Evolutionary conservation across 2,888 invertebrate species (phyloP).

Genomic region (Epinotia demarniana): DNA sequence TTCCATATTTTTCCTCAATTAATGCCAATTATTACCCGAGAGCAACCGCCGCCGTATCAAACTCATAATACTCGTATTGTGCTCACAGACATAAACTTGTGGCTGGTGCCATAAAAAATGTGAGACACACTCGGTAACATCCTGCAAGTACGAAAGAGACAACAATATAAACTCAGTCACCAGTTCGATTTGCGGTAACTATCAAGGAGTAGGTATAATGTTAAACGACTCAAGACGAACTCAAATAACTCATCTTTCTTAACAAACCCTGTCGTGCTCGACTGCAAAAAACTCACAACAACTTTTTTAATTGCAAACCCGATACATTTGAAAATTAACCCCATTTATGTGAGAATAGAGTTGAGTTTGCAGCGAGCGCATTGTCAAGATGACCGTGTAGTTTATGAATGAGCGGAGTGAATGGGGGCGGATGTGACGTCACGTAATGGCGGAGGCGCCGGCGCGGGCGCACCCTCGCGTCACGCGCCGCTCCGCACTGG

Average conservation of each 20-base stretch:
- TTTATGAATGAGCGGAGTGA: slow-evolving; percentile 76
- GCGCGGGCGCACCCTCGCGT: slow-evolving; percentile 66
- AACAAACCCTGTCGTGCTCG: slow-evolving; percentile 41
- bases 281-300: slow-evolving; percentile 40
- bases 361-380: neutral
- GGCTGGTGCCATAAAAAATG: neutral
- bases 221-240: neutral
- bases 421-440: slow-evolving; percentile 75
- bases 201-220: slow-evolving; percentile 18
- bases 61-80: neutral
- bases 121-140: neutral
- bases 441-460: slow-evolving; percentile 59
- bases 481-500: slow-evolving; percentile 21
- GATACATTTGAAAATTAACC: neutral
- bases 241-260: slow-evolving; percentile 41
- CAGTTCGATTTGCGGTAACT: neutral
- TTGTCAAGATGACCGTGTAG: slow-evolving; percentile 41
- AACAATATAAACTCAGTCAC: neutral
- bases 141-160: neutral
- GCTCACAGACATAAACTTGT: neutral
- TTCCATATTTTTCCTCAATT: neutral
- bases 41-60: neutral
- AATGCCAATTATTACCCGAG: neutral
- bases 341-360: neutral
- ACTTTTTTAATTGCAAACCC: slow-evolving; percentile 33